Evolutionary conservation across 37 sponge, comb jelly and placozoan genomes (phyloP), one percentile per base, ranked within the genome.

Genomic region (Oopsacas minuta): DNA sequence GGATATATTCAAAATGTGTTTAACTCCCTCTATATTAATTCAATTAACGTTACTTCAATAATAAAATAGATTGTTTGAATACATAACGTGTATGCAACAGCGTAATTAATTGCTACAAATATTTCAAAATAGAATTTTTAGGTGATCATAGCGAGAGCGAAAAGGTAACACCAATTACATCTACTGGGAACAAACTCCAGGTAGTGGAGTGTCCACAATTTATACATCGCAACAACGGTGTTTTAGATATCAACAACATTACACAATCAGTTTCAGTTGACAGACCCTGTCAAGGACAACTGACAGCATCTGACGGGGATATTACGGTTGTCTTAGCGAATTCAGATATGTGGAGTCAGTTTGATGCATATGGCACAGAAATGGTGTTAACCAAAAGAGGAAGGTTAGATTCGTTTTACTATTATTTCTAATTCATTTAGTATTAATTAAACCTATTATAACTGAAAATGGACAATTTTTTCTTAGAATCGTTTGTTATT

Each of bases 371-470:
- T 34, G 75, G 75, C 1, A 61, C 75, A 12, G 75, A 61, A 34
- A 61, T 61, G 75, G 75, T 61, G 75, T 61, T 61, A n/a, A 61
- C 75, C 75, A 61, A 61, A 12, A 10, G 75, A 25, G 75, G 75
- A 10, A 61, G 75, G 75, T 61, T 42, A 61, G 17, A 17, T 46
- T 22, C 51, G 51, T 46, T 46, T 46, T 22, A 46, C 17, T 46
- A 46, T 17, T 17, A 61, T 61, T 42, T 15, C 15, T 42, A 17
- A 42, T 42, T 42, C 8, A 15, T 42, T 42, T 42, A 42, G 12
- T 15, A 42, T 15, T 42, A 42, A 42, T 42, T 42, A 42, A 42
- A 42, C 15, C n/a, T n/a, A n/a, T n/a, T n/a, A n/a, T n/a, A n/a
- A n/a, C n/a, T n/a, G n/a, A n/a, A n/a, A n/a, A n/a, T n/a, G n/a